Base-by-base conservation (phyloP, 2,888 invertebrate species). In the Embidobia sp. region DNA sequence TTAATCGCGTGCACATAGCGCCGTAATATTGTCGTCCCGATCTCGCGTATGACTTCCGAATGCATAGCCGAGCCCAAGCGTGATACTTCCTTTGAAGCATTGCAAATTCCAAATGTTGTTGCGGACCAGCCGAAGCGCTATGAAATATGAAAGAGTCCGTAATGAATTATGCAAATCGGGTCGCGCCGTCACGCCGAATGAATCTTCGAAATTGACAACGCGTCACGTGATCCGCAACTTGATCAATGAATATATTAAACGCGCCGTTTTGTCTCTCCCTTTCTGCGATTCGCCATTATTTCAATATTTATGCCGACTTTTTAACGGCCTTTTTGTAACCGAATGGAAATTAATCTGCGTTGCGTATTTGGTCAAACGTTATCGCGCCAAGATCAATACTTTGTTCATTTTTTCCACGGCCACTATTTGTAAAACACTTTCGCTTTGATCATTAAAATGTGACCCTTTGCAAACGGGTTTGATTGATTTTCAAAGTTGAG, bases 91-190 rank as follows among this genome's bases (percentile, higher is more conserved):
- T 66, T 55, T 37, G 55, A 40, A 61, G 53, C 37, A 55, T 55
- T 63, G 55, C 51, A 63, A 69, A 75, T 75, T 64, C 51, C 63
- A 35, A 67, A 51, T 57, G 66, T 35, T 57, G 69, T 64, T 69
- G 63, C 61, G 40, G 48, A 49, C 61, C 46, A 11, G 22, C 53
- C 6, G 31, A 27, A 37, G 40, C 31, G 3, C 48, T 18, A 53
- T 66, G 51, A 59, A 73, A 73, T 66, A 66, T 66, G 57, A 55
- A 40, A 55, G 33, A 57, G 42, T 57, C 46, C 35, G 40, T 67
- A 78, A 80, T 77, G 70, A 80, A 79, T 80, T 79, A 80, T 79
- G 76, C 72, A 80, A 73, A 80, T 77, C 55, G 40, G 6, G 29
- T 57, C 19, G 46, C 40, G 11, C 29, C 59, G 70, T 69, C 48